Evolutionary conservation across 2,113 vertebrate genomes (phyloP).

Genomic region (Nyctereutes procyonoides): DNA sequence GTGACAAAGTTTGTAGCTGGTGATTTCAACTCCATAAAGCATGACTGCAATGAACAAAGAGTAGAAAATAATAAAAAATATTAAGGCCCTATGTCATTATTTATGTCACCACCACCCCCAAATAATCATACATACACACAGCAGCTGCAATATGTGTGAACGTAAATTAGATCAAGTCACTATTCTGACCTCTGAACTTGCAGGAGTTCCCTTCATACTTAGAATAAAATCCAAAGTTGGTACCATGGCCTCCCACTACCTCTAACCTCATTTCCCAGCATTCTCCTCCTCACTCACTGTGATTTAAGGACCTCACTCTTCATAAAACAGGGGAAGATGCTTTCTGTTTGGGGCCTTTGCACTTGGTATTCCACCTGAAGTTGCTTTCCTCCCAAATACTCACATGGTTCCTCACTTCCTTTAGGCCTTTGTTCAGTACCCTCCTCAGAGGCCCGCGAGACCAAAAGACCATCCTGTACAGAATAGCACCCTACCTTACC

Average conservation of each 20-base stretch:
- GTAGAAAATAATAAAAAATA: background rate
- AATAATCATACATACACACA: background rate
- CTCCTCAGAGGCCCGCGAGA: background rate
- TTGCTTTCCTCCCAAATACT: background rate
- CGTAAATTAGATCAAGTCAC: conserved; percentile 22
- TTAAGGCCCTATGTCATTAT: background rate
- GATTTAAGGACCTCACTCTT: background rate
- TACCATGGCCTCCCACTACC: background rate
- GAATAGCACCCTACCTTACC: background rate
- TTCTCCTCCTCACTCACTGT: background rate
- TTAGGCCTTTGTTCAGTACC: background rate
- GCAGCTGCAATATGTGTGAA: background rate
- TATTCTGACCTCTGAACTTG: background rate
- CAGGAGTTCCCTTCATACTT: background rate
- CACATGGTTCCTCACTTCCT: background rate
- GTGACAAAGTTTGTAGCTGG: background rate
- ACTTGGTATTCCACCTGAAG: background rate
- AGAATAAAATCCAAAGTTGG: conserved; percentile 13
- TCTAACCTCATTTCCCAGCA: background rate
- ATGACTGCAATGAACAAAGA: conserved; percentile 4
- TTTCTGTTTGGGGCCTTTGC: background rate
- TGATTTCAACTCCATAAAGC: conserved; percentile 15
- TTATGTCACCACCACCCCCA: background rate
- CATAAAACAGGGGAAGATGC: background rate
- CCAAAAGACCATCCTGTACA: background rate